Conservation (phyloP, 2,888 invertebrate species). For the Cerceris ruficornis region DNA sequence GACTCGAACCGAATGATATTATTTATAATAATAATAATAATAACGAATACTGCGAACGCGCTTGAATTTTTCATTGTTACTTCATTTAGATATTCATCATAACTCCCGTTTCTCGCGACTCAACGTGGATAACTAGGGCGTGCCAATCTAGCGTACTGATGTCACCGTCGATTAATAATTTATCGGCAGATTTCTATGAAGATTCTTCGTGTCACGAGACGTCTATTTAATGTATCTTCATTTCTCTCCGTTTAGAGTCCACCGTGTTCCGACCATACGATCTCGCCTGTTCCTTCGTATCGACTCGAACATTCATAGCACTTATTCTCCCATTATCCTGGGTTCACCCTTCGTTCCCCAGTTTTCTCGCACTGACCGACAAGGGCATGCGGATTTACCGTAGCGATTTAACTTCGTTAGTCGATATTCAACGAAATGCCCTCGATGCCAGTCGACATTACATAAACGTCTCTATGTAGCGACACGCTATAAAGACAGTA, state of each 20-base stretch:
- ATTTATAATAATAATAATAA: conserved; percentile 66
- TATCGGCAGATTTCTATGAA: conserved; percentile 65
- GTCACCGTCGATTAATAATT: conserved; percentile 64
- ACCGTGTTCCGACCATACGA: conserved; percentile 21
- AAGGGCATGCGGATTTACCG: conserved; percentile 54
- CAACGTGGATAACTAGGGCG: conserved; percentile 63
- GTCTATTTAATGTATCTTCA: conserved; percentile 43
- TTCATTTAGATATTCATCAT: conserved; percentile 63
- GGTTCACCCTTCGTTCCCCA: conserved; percentile 31
- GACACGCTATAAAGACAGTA: conserved; percentile 49
- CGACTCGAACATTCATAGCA: conserved; percentile 38
- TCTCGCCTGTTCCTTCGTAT: conserved; percentile 9
- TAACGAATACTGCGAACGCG: conserved; percentile 74
- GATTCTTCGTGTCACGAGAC: conserved; percentile 63
- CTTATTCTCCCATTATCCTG: conserved; percentile 27
- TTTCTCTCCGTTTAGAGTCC: conserved; percentile 21
- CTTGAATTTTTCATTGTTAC: conserved; percentile 62
- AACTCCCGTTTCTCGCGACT: conserved; percentile 33
- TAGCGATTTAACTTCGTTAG: conserved; percentile 46
- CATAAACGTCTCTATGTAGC: conserved; percentile 69
- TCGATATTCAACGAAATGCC: conserved; percentile 64
- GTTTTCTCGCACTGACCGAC: conserved; percentile 22
- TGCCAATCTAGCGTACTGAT: conserved; percentile 69
- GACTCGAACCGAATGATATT: conserved; percentile 73
- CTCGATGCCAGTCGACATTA: conserved; percentile 70